Percentiles rank a stretch among this genome's conserved stretches.
phyloP scores from a whole-genome alignment of 2,888 invertebrate genomes.

The Cephus spinipes region DNA sequence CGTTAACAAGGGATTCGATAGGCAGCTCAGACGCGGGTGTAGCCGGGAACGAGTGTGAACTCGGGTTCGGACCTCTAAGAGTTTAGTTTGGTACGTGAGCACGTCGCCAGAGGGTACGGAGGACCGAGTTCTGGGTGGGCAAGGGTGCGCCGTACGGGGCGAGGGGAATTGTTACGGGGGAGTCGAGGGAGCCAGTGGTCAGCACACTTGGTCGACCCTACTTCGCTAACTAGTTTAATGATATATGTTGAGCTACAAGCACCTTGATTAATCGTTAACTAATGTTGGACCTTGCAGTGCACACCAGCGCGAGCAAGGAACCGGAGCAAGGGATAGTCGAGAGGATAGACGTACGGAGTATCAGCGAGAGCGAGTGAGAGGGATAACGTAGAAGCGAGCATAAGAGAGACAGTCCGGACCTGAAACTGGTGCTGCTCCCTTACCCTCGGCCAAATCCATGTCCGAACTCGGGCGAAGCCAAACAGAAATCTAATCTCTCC shows the following conservation, averaged over 20 bases:
- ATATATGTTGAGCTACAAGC: conserved; percentile 68
- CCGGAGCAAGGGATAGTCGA: not conserved
- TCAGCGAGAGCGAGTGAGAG: not conserved
- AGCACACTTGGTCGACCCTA: conserved; percentile 67
- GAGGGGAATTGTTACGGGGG: conserved; percentile 46
- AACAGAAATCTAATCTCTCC: conserved; percentile 64
- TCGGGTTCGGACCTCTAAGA: conserved; percentile 57
- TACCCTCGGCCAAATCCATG: conserved; percentile 28
- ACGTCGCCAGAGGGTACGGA: conserved; percentile 51
- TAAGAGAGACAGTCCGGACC: conserved; percentile 33
- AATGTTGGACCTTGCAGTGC: conserved; percentile 66
- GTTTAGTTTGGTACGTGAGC: conserved; percentile 62
- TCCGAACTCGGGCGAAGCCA: conserved; percentile 43
- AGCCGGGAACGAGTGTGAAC: conserved; percentile 48
- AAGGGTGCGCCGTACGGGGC: conserved; percentile 39
- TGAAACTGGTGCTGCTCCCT: conserved; percentile 34
- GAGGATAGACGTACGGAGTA: conserved; percentile 28
- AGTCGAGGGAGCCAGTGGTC: conserved; percentile 63
- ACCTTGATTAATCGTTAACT: conserved; percentile 68
- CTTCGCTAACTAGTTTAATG: conserved; percentile 68
- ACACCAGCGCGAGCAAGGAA: conserved; percentile 1
- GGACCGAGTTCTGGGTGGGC: conserved; percentile 27
- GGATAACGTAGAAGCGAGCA: not conserved
- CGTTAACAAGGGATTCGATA: conserved; percentile 6
- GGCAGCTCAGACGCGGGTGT: conserved; percentile 4